These are phyloP conservation scores for Otus scops DNA, from an alignment of 2,797 vertebrate genomes.

Conservation along the genomic window DNA sequence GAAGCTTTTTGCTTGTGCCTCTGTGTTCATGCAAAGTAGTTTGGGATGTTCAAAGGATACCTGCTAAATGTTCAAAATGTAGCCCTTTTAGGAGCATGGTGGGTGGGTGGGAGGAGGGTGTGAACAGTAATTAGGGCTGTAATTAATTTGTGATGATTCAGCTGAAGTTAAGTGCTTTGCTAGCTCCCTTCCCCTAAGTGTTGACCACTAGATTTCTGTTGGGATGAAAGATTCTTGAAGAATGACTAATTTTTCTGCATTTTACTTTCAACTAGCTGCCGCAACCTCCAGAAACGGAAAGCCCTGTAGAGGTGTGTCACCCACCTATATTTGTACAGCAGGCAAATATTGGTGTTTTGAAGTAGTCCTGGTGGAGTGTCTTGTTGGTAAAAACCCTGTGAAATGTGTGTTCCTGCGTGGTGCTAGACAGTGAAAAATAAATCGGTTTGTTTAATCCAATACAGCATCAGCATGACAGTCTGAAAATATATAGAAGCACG, in stretches of 20 bases:
- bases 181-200: conserved; percentile 36
- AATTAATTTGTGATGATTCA: conserved; percentile 2
- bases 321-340: conserved; percentile 64
- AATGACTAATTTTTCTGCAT: conserved; percentile 71
- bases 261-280: conserved; percentile 91
- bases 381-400: not conserved
- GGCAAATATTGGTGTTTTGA: conserved; percentile 68
- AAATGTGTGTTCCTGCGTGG: conserved; percentile 6
- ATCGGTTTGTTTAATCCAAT: not conserved
- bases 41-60: not conserved
- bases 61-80: not conserved
- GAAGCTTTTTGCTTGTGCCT: not conserved
- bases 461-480: not conserved
- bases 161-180: conserved; percentile 19
- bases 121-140: not conserved
- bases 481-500: not conserved
- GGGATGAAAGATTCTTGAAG: not conserved
- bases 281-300: conserved; percentile 87
- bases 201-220: conserved; percentile 58
- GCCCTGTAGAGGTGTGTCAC: conserved; percentile 89
- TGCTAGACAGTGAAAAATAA: not conserved
- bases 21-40: not conserved
- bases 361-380: conserved; percentile 57
- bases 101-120: not conserved
- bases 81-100: not conserved